phyloP scores from a whole-genome alignment of 1,140 invertebrate genomes.

The Bemisia tabaci region DNA sequence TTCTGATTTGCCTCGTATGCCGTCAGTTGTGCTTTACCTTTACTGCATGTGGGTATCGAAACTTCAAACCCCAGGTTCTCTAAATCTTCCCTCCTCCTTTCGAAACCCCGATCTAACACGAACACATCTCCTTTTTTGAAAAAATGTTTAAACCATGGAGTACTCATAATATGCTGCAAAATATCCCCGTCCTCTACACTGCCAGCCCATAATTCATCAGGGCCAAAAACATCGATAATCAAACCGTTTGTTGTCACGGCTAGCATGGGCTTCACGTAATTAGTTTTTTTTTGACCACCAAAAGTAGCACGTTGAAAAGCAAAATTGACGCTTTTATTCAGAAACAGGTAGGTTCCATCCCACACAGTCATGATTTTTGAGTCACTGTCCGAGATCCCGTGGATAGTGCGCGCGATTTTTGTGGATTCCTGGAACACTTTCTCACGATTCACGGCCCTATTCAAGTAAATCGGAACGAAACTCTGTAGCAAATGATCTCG shows the following conservation, averaged over 20 bases:
- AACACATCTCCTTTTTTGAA: neutral
- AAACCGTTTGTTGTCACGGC: neutral
- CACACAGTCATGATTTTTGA: neutral
- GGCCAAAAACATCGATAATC: neutral
- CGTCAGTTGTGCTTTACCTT: neutral
- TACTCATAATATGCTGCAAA: neutral
- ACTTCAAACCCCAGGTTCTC: neutral
- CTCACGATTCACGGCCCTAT: neutral
- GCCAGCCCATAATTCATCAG: neutral
- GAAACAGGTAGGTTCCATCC: neutral
- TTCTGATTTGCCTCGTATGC: neutral
- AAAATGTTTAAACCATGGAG: neutral
- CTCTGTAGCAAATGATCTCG: neutral
- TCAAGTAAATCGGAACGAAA: neutral
- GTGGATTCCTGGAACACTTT: neutral
- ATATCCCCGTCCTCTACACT: neutral
- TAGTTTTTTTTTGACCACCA: neutral
- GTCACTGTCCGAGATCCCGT: neutral
- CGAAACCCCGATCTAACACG: neutral
- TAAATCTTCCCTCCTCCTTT: neutral
- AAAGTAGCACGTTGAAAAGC: neutral
- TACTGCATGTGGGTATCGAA: neutral
- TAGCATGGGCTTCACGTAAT: neutral
- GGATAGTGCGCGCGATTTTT: neutral
- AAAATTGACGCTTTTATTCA: neutral